These are phyloP conservation scores for Electrona antarctica DNA, from an alignment of 2,113 vertebrate species.

Conservation along the genomic window DNA sequence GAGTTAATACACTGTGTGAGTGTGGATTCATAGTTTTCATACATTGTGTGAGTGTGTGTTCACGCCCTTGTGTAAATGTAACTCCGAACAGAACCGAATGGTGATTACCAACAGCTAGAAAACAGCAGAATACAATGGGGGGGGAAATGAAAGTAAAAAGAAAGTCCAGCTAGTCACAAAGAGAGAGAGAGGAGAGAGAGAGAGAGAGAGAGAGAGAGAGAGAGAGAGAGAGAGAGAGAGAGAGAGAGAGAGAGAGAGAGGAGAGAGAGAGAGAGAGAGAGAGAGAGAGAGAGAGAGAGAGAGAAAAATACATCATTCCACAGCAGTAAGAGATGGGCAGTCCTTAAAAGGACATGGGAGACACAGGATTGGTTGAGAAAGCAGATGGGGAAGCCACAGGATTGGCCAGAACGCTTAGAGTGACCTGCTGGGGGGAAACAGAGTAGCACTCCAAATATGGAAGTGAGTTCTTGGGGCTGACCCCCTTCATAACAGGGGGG, in stretches of 20 bases:
- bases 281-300: background rate
- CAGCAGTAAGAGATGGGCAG: conserved; percentile 76
- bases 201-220: conserved; percentile 17
- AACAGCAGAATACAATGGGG: no score
- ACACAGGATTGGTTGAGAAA: conserved; percentile 76
- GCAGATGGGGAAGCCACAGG: conserved; percentile 71
- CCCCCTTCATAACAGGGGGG: conserved; percentile 80
- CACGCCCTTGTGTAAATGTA: no score
- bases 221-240: background rate
- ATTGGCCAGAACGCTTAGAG: conserved; percentile 79
- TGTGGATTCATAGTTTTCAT: no score
- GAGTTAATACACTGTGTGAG: no score
- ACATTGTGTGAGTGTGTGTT: no score
- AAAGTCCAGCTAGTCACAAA: background rate
- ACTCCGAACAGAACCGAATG: no score
- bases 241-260: conserved; percentile 1
- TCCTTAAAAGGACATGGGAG: conserved; percentile 91
- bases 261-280: conserved; percentile 15
- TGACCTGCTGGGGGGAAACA: conserved; percentile 83
- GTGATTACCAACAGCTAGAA: no score
- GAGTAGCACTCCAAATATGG: conserved; percentile 93
- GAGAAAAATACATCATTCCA: conserved; percentile 50
- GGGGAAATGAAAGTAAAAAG: no score
- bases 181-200: conserved; percentile 12
- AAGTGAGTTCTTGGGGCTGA: conserved; percentile 77